phyloP scores from a whole-genome alignment of 2,888 invertebrate genomes.

The Elegia similella region DNA sequence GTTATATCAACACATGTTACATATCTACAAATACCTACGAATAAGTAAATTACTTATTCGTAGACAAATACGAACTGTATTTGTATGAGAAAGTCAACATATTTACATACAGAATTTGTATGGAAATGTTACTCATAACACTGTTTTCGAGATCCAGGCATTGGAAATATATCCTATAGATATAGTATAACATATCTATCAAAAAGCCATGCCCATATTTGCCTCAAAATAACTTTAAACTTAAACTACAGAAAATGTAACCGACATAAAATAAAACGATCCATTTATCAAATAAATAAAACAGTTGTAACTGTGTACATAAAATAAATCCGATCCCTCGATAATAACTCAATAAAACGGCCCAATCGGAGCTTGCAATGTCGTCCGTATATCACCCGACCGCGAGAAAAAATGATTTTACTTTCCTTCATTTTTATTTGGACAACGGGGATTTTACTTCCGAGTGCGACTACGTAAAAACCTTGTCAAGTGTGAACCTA shows the following conservation, averaged over 20 bases:
- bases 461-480: not conserved
- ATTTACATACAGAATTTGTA: too few relatives aligned
- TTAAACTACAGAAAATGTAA: not conserved
- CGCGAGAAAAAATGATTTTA: conserved; percentile 19
- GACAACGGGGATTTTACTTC: not conserved
- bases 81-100: too few relatives aligned
- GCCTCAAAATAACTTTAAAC: not conserved
- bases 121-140: too few relatives aligned
- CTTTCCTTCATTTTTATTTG: not conserved
- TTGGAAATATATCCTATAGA: too few relatives aligned
- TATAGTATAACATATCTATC: too few relatives aligned
- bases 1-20: too few relatives aligned
- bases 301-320: conserved; percentile 32
- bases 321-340: conserved; percentile 37
- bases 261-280: not conserved
- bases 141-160: too few relatives aligned
- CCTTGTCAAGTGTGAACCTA: not conserved
- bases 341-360: conserved; percentile 42
- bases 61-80: too few relatives aligned
- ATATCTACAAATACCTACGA: too few relatives aligned
- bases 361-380: conserved; percentile 22
- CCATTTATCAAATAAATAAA: conserved; percentile 35
- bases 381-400: conserved; percentile 24
- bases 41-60: too few relatives aligned
- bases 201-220: too few relatives aligned